Conservation (phyloP, 2,888 invertebrate genomes). For the Rhingia campestris region DNA sequence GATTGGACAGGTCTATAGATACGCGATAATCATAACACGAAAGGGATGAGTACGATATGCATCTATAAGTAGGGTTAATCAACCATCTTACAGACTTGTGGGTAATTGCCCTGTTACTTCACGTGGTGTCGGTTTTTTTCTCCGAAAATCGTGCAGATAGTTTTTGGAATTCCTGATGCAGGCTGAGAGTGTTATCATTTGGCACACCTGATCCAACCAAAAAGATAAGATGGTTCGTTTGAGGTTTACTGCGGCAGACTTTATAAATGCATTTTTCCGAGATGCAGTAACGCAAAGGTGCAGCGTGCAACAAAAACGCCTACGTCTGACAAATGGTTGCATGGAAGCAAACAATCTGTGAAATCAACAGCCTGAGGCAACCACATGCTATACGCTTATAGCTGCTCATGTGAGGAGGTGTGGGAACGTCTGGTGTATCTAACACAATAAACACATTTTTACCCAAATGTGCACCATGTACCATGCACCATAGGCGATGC, state of each 20-base stretch:
- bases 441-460: slow-evolving; percentile 40
- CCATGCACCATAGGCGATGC: neutral
- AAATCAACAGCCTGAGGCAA: slow-evolving; percentile 59
- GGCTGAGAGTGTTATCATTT: slow-evolving; percentile 31
- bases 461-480: slow-evolving; percentile 4
- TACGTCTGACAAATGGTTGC: slow-evolving; percentile 57
- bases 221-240: slow-evolving; percentile 49
- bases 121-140: neutral
- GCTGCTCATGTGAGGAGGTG: slow-evolving; percentile 9
- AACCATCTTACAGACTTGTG: slow-evolving; percentile 46
- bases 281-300: slow-evolving; percentile 16
- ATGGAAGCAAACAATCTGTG: slow-evolving; percentile 58
- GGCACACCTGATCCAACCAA: slow-evolving; percentile 66
- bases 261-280: slow-evolving; percentile 40
- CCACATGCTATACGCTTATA: neutral
- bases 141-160: slow-evolving; percentile 37
- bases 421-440: slow-evolving; percentile 33
- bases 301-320: neutral
- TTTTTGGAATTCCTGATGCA: slow-evolving; percentile 9
- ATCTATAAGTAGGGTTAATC: slow-evolving; percentile 60
- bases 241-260: slow-evolving; percentile 1
- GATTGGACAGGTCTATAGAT: slow-evolving; percentile 39
- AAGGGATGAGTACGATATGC: slow-evolving; percentile 12
- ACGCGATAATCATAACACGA: neutral
- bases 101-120: slow-evolving; percentile 19